phyloP scores from a whole-genome alignment of 53 echinoderm and acorn worm genomes.

The Temnopleurus reevesii region DNA sequence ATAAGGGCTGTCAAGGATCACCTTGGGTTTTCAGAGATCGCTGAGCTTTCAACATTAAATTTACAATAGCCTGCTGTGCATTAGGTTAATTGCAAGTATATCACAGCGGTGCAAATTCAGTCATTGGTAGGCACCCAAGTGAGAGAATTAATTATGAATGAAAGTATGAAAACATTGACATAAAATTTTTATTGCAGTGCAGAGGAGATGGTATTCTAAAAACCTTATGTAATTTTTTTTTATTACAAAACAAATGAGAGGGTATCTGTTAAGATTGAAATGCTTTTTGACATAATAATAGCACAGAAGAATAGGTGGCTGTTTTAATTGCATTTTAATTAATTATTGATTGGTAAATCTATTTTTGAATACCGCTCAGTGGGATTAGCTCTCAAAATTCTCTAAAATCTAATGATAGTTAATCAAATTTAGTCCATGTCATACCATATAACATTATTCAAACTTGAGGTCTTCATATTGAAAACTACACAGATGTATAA shows the following conservation, averaged over 20 bases:
- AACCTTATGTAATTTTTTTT: no score
- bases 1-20: neutral
- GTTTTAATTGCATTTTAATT: neutral
- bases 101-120: neutral
- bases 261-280: no score
- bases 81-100: neutral
- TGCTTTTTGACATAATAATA: no score
- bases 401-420: no score
- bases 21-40: neutral
- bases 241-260: no score
- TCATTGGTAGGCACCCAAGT: neutral
- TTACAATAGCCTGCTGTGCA: neutral
- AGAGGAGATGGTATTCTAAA: neutral
- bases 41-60: neutral
- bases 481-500: no score
- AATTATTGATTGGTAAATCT: neutral
- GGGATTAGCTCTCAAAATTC: no score
- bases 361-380: no score
- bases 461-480: no score
- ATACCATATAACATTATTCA: no score
- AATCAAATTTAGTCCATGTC: no score
- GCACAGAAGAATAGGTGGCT: no score
- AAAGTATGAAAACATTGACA: neutral
- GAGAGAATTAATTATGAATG: conserved; percentile 1
- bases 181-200: neutral